Evolutionary conservation across 2,113 vertebrate species (phyloP).

Genomic region (Mormyrus lacerda): DNA sequence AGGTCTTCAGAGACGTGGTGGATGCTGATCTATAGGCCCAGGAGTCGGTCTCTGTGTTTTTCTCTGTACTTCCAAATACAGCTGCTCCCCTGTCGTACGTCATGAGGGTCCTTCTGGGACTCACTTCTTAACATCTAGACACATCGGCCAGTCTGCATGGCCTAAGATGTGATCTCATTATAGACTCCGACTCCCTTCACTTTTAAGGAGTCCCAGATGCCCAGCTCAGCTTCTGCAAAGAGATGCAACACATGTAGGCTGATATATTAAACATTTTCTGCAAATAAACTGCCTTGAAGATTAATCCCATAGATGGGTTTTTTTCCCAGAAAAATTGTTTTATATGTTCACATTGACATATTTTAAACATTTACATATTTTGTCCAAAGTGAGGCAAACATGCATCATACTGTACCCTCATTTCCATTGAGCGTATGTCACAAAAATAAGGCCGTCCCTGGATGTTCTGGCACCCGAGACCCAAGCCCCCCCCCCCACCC

Average conservation of each 20-base stretch:
- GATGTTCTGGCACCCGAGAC: not conserved
- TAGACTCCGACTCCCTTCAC: not conserved
- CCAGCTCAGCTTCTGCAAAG: too few species aligned
- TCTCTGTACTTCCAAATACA: not conserved
- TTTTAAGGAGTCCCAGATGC: not conserved
- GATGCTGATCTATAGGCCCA: not conserved
- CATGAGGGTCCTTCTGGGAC: not conserved
- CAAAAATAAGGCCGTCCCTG: not conserved
- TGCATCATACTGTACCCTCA: too few species aligned
- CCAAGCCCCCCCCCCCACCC: too few species aligned
- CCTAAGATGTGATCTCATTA: not conserved
- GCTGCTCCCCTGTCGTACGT: not conserved
- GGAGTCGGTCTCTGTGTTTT: not conserved
- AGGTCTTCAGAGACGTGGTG: not conserved
- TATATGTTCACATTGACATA: too few species aligned
- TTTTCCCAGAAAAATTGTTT: not conserved
- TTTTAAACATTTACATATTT: too few species aligned
- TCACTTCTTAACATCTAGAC: not conserved
- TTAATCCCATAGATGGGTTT: not conserved
- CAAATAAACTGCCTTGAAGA: not conserved
- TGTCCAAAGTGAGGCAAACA: too few species aligned
- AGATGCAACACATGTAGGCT: not conserved
- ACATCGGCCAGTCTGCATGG: not conserved
- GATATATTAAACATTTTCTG: not conserved
- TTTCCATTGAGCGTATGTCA: not conserved